Evolutionary conservation across 23 tunicate species (phyloP).

Genomic region (Halocynthia aurantium): DNA sequence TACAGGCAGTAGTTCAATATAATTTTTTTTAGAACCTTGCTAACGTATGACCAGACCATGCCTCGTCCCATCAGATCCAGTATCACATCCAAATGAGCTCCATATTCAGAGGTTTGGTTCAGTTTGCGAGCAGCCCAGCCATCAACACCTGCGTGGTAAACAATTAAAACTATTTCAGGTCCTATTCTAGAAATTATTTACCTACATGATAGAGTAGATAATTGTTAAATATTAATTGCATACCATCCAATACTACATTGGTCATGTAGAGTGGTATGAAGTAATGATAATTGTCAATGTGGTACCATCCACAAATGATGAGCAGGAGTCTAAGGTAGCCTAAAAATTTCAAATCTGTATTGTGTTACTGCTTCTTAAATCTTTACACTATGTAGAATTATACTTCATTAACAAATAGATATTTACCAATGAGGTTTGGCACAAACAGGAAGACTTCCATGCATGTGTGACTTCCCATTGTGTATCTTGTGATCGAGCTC

Average conservation of each 20-base stretch:
- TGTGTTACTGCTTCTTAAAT: no score
- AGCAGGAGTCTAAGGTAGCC: conserved; percentile 28
- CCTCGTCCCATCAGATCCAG: conserved; percentile 64
- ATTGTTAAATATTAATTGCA: not conserved
- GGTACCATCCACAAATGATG: conserved; percentile 20
- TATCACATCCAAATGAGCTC: conserved; percentile 73
- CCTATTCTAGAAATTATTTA: not conserved
- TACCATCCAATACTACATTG: conserved; percentile 33
- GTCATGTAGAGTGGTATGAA: conserved; percentile 12
- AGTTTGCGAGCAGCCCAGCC: conserved; percentile 60
- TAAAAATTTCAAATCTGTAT: conserved; percentile 21
- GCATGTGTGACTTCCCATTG: not conserved
- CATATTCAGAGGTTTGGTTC: conserved; percentile 58
- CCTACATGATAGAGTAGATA: not conserved
- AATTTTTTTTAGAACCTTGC: conserved; percentile 16
- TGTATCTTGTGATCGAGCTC: no score
- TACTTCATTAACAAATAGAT: not conserved
- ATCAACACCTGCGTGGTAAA: conserved; percentile 34
- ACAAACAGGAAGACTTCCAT: conserved; percentile 8
- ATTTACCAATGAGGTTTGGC: conserved; percentile 20
- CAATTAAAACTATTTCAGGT: not conserved
- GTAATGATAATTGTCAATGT: conserved; percentile 16
- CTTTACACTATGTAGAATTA: no score
- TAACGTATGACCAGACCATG: conserved; percentile 41
- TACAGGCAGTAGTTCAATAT: not conserved